phyloP scores from a whole-genome alignment of 2,888 invertebrate species.

The Microctonus hyperodae region DNA sequence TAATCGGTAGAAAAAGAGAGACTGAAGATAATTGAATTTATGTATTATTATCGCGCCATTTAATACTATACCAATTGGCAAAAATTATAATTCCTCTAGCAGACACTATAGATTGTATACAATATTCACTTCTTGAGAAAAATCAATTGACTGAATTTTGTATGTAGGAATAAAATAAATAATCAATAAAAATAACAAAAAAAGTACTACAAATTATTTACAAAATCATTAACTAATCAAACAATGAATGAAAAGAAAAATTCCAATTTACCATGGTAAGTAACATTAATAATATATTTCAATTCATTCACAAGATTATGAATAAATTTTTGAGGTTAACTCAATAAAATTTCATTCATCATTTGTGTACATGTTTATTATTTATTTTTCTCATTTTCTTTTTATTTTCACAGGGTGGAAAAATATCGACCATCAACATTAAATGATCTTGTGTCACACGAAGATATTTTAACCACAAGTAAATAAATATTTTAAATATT shows the following conservation, averaged over 20 bases:
- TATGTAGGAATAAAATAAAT: neutral
- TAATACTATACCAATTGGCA: neutral
- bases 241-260: neutral
- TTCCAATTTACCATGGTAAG: neutral
- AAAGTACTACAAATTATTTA: neutral
- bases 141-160: neutral
- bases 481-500: slow-evolving; percentile 64
- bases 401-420: slow-evolving; percentile 80
- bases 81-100: neutral
- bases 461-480: slow-evolving; percentile 97
- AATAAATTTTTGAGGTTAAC: slow-evolving; percentile 11
- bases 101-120: neutral
- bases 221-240: neutral
- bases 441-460: slow-evolving; percentile 94
- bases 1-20: too few relatives aligned
- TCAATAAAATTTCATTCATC: neutral
- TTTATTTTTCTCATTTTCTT: too few relatives aligned
- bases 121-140: too few relatives aligned
- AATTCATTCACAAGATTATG: neutral
- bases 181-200: neutral
- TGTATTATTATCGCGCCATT: neutral
- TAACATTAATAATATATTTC: neutral
- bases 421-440: slow-evolving; percentile 94
- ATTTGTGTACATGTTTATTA: too few relatives aligned
- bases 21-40: neutral